phyloP scores from a whole-genome alignment of 2,888 invertebrate genomes.

The Dorcus parallelipipedus region DNA sequence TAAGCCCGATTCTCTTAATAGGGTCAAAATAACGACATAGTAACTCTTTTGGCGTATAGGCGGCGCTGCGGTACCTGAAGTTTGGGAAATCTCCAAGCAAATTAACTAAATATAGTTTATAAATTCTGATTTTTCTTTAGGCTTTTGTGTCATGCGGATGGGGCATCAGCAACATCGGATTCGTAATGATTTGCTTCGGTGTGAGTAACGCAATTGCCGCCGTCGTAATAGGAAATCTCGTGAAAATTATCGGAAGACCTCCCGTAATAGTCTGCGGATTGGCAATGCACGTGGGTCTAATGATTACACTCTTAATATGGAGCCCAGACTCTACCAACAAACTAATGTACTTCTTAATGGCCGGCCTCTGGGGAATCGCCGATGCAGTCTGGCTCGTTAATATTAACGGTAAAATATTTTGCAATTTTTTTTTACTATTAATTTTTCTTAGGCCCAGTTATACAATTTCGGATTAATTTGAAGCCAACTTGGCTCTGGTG shows the following conservation, averaged over 20 bases:
- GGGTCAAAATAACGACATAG: no score
- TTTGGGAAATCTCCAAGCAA: no score
- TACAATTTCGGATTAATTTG: no score
- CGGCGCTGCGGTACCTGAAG: no score
- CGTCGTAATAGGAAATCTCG: constrained; percentile 72
- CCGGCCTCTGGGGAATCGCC: constrained; percentile 83
- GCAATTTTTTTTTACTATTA: background rate
- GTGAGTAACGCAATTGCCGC: constrained; percentile 85
- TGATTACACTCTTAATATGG: constrained; percentile 70
- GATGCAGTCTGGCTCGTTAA: constrained; percentile 92
- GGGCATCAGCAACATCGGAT: constrained; percentile 89
- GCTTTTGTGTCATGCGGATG: constrained; percentile 82
- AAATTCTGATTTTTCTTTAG: constrained; percentile 48
- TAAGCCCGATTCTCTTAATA: no score
- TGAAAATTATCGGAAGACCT: constrained; percentile 75
- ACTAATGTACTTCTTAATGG: constrained; percentile 70
- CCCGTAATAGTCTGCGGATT: constrained; percentile 76
- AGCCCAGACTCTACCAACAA: constrained; percentile 65
- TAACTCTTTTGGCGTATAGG: no score
- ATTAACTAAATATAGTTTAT: no score
- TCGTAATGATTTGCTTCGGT: constrained; percentile 91
- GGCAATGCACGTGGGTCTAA: constrained; percentile 65
- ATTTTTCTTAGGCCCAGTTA: no score
- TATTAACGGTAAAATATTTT: constrained; percentile 70
- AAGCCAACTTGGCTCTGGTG: no score